These are phyloP conservation scores for Brevimyrus niger DNA, from an alignment of 2,113 vertebrate species.

Conservation along the genomic window DNA sequence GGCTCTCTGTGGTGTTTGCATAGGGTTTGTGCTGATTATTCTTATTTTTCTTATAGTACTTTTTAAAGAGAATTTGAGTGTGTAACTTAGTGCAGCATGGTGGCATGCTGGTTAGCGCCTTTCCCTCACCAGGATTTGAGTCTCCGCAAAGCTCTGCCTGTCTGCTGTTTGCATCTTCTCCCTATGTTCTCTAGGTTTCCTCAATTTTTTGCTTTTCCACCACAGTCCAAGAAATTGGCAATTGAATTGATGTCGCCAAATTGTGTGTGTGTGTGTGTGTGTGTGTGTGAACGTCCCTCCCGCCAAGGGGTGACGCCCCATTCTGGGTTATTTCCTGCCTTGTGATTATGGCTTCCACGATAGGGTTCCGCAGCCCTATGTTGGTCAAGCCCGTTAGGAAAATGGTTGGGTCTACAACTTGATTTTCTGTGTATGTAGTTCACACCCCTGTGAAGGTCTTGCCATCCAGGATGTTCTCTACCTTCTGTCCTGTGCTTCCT, in stretches of 20 bases:
- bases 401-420: background rate
- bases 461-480: background rate
- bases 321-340: background rate
- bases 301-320: background rate
- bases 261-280: background rate
- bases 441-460: background rate
- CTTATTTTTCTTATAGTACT: background rate
- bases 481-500: background rate
- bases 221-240: background rate
- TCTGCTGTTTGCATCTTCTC: background rate
- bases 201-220: background rate
- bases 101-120: background rate
- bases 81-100: background rate
- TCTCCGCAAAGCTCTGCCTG: background rate
- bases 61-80: background rate
- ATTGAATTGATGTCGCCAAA: background rate
- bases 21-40: background rate
- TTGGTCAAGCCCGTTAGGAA: background rate
- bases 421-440: background rate
- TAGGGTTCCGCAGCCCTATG: background rate
- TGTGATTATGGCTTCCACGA: background rate
- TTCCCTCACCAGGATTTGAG: background rate
- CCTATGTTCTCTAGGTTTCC: background rate
- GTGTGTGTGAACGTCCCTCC: too few relatives aligned
- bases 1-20: background rate